phyloP scores from a whole-genome alignment of 92 coral and sea anemone genomes.

The Paragorgia papillata region DNA sequence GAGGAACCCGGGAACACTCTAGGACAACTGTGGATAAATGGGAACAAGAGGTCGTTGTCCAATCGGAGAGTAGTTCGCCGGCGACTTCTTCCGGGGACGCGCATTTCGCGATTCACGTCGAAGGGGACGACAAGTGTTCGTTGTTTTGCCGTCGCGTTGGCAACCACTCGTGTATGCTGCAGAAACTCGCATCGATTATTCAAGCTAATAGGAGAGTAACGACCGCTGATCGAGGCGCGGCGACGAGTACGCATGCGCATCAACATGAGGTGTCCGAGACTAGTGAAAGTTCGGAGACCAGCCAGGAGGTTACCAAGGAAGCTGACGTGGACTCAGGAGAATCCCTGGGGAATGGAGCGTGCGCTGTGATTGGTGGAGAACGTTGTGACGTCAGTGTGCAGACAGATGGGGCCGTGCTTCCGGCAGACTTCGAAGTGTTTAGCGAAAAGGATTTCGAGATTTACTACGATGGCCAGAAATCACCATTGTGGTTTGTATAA shows the following conservation, averaged over 20 bases:
- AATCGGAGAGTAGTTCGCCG: background rate
- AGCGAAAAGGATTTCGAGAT: conserved; percentile 40
- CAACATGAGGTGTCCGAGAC: background rate
- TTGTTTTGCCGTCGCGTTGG: conserved; percentile 41
- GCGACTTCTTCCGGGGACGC: background rate
- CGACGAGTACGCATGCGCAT: background rate
- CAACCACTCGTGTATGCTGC: conserved; percentile 31
- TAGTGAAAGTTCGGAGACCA: background rate
- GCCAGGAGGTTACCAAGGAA: background rate
- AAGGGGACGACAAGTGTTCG: conserved; percentile 33
- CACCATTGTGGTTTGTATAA: conserved; percentile 41
- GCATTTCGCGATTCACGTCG: conserved; percentile 31
- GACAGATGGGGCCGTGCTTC: conserved; percentile 40
- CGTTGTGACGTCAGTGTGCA: conserved; percentile 50
- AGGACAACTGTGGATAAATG: conserved; percentile 17
- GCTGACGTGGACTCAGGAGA: conserved; percentile 4
- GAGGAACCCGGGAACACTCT: background rate
- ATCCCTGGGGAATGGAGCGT: conserved; percentile 35
- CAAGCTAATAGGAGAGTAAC: conserved; percentile 26
- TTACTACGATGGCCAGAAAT: conserved; percentile 33
- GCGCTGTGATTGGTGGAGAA: conserved; percentile 44
- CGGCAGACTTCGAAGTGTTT: conserved; percentile 37
- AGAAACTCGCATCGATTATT: conserved; percentile 36
- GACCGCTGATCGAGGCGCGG: background rate
- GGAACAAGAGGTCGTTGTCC: conserved; percentile 9